A percentile compares a stretch with the other conserved stretches of the same genome.
Evolutionary conservation across 2,888 invertebrate species (phyloP).

Genomic region (Hedychridium roseum): DNA sequence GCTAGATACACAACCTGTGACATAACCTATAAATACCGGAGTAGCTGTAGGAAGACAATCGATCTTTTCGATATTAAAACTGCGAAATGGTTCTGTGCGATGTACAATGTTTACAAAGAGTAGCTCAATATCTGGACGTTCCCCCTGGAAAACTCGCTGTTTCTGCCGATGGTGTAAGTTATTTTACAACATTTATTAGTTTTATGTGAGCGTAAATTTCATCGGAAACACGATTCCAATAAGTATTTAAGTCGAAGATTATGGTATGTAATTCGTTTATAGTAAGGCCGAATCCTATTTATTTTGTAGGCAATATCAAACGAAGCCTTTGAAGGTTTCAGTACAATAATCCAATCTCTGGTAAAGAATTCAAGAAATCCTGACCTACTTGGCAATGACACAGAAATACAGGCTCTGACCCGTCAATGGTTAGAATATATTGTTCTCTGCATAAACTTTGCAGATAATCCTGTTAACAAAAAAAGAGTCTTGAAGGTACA

Average conservation of each 20-base stretch:
- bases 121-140: conserved; percentile 52
- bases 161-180: conserved; percentile 52
- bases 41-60: neutral
- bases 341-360: conserved; percentile 53
- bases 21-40: conserved; percentile 17
- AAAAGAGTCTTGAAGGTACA: conserved; percentile 68
- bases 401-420: conserved; percentile 46
- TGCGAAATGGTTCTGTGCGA: conserved; percentile 55
- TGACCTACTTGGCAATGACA: conserved; percentile 46
- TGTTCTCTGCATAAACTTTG: conserved; percentile 67
- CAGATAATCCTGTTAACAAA: conserved; percentile 63
- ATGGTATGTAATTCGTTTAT: no score
- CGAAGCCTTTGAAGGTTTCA: conserved; percentile 49
- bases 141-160: conserved; percentile 44
- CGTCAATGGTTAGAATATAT: conserved; percentile 75
- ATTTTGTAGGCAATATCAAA: no score
- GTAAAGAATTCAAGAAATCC: conserved; percentile 43
- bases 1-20: no score
- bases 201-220: no score
- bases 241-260: no score
- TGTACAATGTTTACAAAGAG: conserved; percentile 51
- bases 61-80: neutral
- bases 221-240: no score
- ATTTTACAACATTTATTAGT: no score
- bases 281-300: no score